phyloP scores from a whole-genome alignment of 2,888 invertebrate genomes.

The Pristionchus exspectatus region DNA sequence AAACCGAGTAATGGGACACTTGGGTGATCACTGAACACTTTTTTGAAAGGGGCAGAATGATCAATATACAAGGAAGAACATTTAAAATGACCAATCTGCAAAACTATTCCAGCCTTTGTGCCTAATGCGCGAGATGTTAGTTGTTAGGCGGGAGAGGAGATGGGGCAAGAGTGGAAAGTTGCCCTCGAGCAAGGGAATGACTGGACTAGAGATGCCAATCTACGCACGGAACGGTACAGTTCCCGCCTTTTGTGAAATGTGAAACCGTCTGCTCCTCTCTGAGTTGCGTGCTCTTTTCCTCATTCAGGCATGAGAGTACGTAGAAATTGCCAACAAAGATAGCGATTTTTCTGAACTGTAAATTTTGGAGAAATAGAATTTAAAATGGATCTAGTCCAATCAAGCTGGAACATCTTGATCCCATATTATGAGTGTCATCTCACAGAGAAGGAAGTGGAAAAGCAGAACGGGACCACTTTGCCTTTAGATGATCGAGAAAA shows the following conservation, averaged over 20 bases:
- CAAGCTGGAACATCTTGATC: neutral
- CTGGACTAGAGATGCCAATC: slow-evolving; percentile 7
- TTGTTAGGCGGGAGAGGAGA: neutral
- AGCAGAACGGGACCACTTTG: neutral
- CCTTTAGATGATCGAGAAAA: slow-evolving; percentile 2
- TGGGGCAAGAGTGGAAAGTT: neutral
- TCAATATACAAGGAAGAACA: too few relatives aligned
- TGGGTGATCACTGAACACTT: neutral
- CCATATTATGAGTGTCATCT: neutral
- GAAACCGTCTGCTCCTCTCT: neutral
- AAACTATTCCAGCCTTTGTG: neutral
- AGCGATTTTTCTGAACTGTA: neutral
- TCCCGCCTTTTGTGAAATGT: neutral
- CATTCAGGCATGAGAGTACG: neutral
- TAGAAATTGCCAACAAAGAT: neutral
- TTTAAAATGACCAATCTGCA: neutral
- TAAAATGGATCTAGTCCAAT: neutral
- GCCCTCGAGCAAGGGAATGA: neutral
- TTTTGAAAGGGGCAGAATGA: too few relatives aligned
- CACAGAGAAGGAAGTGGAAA: neutral
- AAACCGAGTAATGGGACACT: neutral
- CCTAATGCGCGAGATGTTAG: slow-evolving; percentile 7
- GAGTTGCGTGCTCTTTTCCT: too few relatives aligned
- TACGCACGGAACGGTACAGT: neutral
- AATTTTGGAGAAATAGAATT: neutral